These are phyloP conservation scores for Kryptopterus vitreolus DNA, from an alignment of 2,797 vertebrate genomes.

Conservation along the genomic window DNA sequence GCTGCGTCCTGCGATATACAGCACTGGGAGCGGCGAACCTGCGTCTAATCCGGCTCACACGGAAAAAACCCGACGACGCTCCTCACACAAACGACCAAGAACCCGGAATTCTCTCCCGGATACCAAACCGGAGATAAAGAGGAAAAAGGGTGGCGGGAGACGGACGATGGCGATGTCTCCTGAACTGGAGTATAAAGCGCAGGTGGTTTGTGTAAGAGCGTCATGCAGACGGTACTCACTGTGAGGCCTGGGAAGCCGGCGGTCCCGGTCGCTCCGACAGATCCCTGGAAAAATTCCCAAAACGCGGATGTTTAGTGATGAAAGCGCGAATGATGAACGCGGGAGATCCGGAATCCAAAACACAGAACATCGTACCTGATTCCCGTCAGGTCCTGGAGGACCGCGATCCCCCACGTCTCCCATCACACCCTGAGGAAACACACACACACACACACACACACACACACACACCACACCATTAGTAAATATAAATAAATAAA, in stretches of 20 bases:
- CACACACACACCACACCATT: not conserved
- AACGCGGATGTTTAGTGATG: constrained; percentile 27
- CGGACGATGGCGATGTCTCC: not conserved
- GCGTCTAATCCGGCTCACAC: not conserved
- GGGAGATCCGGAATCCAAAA: too few species aligned
- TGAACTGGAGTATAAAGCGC: not conserved
- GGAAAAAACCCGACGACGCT: not conserved
- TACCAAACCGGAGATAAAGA: not conserved
- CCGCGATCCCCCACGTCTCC: constrained; percentile 88
- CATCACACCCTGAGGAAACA: constrained; percentile 77
- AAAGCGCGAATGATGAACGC: too few species aligned
- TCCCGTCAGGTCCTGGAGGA: constrained; percentile 86
- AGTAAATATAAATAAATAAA: too few species aligned
- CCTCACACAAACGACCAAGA: not conserved
- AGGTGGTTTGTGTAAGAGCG: not conserved
- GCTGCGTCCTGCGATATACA: not conserved
- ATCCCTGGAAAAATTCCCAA: constrained; percentile 83
- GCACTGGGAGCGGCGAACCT: too few species aligned
- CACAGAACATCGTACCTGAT: constrained; percentile 75
- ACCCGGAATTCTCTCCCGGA: not conserved
- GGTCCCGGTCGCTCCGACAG: constrained; percentile 84
- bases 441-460: constrained; percentile 7
- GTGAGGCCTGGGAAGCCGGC: constrained; percentile 90
- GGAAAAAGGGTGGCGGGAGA: too few species aligned
- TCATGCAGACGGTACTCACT: constrained; percentile 75